Conservation (phyloP, 2,113 vertebrate genomes). For the Ceratotherium simum region DNA sequence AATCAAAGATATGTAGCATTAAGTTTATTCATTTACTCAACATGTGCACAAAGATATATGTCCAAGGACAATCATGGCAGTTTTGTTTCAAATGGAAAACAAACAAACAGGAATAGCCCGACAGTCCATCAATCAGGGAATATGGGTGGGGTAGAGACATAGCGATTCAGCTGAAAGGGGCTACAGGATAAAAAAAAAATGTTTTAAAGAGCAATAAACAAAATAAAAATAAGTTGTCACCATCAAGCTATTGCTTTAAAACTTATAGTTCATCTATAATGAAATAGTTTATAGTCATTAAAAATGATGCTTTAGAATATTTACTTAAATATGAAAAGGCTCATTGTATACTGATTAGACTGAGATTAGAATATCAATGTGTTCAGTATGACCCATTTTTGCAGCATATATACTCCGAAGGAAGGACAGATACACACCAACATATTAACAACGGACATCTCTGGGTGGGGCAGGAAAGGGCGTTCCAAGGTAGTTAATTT, state of each 20-base stretch:
- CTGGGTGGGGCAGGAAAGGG: not conserved
- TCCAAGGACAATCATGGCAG: not conserved
- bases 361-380: not conserved
- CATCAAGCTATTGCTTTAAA: slow-evolving; percentile 5
- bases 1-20: not conserved
- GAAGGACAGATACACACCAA: not conserved
- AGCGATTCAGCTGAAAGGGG: not conserved
- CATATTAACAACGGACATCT: not conserved
- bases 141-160: not conserved
- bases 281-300: not conserved
- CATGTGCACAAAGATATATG: not conserved
- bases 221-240: not conserved
- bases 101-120: not conserved
- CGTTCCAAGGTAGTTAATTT: not conserved
- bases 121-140: not conserved
- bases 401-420: not conserved
- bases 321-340: not conserved
- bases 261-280: not conserved
- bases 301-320: slow-evolving; percentile 13
- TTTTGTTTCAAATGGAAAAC: not conserved
- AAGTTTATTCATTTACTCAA: not conserved
- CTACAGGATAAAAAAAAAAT: not conserved
- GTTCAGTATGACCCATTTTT: not conserved
- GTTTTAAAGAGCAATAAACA: not conserved
- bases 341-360: not conserved